Evolutionary conservation across 2,797 vertebrate species (phyloP), one percentile per base, ranked within the genome.

Genomic region (Pogoniulus pusillus): DNA sequence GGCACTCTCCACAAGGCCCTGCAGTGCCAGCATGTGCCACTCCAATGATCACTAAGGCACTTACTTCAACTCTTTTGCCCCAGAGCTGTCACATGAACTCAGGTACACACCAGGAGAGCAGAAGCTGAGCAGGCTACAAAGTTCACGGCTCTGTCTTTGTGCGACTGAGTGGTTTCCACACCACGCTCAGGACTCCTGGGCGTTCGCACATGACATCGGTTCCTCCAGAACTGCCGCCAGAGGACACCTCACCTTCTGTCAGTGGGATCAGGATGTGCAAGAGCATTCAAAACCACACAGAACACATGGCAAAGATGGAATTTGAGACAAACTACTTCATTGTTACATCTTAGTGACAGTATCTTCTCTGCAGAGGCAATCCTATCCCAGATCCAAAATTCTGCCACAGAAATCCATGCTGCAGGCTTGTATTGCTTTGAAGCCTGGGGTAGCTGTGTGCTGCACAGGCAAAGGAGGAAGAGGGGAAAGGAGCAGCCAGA

Each of bases 21-120:
- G 66, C 68, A 95, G 91, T 90, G 90, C 91, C 89, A 77, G 82
- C 73, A 78, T 63, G 22, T 41, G 75, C 71, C 90, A 89, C n/a
- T 27, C 86, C 70, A 35, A 54, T 92, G 93, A 85, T 82, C 87
- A 3, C 85, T 96, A 97, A 97, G 97, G 97, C 97, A 97, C 97
- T 91, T 77, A 97, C 97, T 91, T 77, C 58, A 91, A 88, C 88
- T 92, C 91, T 80, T 91, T n/a, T 65, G 83, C 89, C 88, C 51
- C 4, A 93, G 83, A 79, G 62, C 39, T 34, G 39, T 73, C 93
- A 66, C 45, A 82, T 77, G 23, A 65, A 89, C 62, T 79, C 78
- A 79, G 90, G 80, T 85, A 79, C 85, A 51, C 80, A 87, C 87
- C n/a, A 81, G 29, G 41, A 92, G 63, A 54, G 69, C 4, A 82